Base-by-base conservation (phyloP, 2,888 invertebrate genomes). In the Blastobasis lacticolella region DNA sequence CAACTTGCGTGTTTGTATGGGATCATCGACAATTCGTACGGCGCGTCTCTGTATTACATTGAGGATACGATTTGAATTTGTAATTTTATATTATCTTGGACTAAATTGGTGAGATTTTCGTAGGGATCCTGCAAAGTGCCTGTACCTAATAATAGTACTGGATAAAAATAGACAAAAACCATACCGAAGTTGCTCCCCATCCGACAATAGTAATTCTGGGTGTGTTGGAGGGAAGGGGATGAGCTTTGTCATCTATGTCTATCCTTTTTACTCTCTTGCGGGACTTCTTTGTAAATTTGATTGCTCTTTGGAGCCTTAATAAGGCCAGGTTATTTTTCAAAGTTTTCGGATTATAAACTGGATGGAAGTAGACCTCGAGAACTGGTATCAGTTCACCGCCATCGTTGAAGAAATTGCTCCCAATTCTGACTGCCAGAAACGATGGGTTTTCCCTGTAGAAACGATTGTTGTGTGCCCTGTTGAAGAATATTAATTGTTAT, bases 371-470 rank as follows among this genome's bases (percentile, higher is more conserved):
- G 5, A 85, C 70, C 44, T 84, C 81, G 1, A 76, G 38, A 0
- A 81, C 63, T 0, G 69, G 58, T 8, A 86, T 72, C 3, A 61
- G 64, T 51, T 84, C 84, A 0, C 83, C 85, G 0, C 78, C 75
- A 0, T 64, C 63, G 1, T 60, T 66, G 58, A 73, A 76, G 54
- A 69, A 76, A n/a, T 69, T 70, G 56, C 78, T 80, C 6, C 86
- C 86, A 0, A 85, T 66, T 9, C 78, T 68, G 1, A 79, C 77
- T 1, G 84, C 71, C n/a, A 79, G 72, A 45, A 81, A 82, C 0
- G 75, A 66, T 0, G 85, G 84, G 50, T 85, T 85, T 54, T 85
- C 84, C 0, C 83, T 75, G 56, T 72, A 84, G 56, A 83, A 78
- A 1, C 82, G 73, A 51, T 85, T 86, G 61, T 85, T 86, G 70